phyloP scores from a whole-genome alignment of 1,140 invertebrate species.

The Rhynchophorus ferrugineus region DNA sequence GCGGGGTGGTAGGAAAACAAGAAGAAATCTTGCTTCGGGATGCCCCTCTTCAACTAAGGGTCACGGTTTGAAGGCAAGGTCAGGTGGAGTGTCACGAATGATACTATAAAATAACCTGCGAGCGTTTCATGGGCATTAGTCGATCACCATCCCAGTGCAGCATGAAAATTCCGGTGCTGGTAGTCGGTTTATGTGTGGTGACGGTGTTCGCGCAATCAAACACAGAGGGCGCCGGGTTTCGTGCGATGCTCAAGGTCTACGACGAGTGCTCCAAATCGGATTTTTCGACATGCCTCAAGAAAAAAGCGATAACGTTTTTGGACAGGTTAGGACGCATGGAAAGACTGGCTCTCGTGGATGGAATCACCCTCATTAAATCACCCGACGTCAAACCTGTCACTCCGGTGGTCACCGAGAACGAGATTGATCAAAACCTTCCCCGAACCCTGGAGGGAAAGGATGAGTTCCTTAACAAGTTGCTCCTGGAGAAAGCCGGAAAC shows the following conservation, averaged over 20 bases:
- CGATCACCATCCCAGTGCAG: slow-evolving; percentile 15
- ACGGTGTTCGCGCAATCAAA: slow-evolving; percentile 28
- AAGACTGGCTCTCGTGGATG: slow-evolving; percentile 55
- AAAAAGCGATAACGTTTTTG: slow-evolving; percentile 68
- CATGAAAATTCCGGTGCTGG: slow-evolving; percentile 14
- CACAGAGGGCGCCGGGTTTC: slow-evolving; percentile 44
- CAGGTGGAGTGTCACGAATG: slow-evolving; percentile 27
- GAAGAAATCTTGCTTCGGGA: too few species aligned
- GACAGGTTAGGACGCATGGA: slow-evolving; percentile 63
- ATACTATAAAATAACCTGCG: slow-evolving; percentile 32
- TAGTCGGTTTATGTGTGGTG: slow-evolving; percentile 28
- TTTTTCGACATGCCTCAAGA: slow-evolving; percentile 66
- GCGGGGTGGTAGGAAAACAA: too few species aligned
- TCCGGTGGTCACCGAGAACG: slow-evolving; percentile 47
- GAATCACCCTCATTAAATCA: slow-evolving; percentile 56
- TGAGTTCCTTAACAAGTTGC: slow-evolving; percentile 55
- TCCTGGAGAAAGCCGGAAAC: slow-evolving; percentile 60
- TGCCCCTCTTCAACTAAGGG: slow-evolving; percentile 16
- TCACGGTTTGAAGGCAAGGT: slow-evolving; percentile 31
- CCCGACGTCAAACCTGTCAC: slow-evolving; percentile 38
- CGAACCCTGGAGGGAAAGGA: slow-evolving; percentile 55
- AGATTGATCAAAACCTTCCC: slow-evolving; percentile 58
- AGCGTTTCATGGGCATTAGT: neutral
- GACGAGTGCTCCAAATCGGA: slow-evolving; percentile 55
- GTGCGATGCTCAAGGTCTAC: slow-evolving; percentile 50